Evolutionary conservation across 2,113 vertebrate species (phyloP).

Genomic region (Chlorodrepanis virens): DNA sequence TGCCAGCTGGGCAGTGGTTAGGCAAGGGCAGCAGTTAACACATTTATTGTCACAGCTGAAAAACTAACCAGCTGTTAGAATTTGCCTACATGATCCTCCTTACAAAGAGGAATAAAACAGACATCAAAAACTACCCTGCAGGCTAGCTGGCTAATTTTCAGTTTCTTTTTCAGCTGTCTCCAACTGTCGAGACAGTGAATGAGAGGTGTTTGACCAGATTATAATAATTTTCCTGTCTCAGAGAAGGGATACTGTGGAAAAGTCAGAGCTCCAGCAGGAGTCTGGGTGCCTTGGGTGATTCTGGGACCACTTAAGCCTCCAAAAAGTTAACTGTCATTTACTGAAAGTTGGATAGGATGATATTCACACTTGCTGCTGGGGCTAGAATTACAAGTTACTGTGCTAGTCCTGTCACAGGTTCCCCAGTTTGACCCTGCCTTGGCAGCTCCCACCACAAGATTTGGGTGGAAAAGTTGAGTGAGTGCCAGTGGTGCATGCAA

Average conservation of each 20-base stretch:
- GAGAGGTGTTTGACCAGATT: not conserved
- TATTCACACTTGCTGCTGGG: not conserved
- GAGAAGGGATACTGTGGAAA: not conserved
- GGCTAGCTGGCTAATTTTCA: not conserved
- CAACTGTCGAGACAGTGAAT: not conserved
- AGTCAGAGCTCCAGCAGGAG: not conserved
- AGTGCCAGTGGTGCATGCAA: not conserved
- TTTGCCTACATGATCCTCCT: not conserved
- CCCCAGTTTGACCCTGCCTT: not conserved
- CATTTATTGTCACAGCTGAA: not conserved
- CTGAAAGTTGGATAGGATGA: not conserved
- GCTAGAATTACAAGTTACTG: not conserved
- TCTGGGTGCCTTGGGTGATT: not conserved
- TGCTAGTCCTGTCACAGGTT: not conserved
- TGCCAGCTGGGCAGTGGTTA: not conserved
- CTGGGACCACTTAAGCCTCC: not conserved
- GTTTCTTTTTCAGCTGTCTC: not conserved
- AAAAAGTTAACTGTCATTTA: not conserved
- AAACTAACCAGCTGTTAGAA: not conserved
- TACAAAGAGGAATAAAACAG: not conserved
- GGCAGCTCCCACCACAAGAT: rapidly evolving
- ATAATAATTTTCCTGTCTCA: not conserved
- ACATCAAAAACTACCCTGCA: not conserved
- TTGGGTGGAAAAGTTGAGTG: not conserved
- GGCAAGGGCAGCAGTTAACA: not conserved